Evolutionary conservation across 35 echinoderm and acorn worm genomes (phyloP).

Genomic region (Holothuria glaberrima): DNA sequence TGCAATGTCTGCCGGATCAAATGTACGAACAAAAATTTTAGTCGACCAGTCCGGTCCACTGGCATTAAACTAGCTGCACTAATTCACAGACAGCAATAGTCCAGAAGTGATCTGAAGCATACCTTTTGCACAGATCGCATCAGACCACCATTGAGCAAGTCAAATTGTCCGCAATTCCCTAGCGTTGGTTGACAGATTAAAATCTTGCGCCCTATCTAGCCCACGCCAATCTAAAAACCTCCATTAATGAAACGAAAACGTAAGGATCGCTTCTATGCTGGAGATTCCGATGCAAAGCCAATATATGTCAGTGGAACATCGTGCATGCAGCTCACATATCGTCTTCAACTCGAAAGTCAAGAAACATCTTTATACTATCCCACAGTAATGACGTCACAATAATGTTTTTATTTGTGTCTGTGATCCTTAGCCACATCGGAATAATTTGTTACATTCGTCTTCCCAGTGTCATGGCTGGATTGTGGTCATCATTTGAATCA

Average conservation of each 20-base stretch:
- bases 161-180: neutral
- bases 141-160: neutral
- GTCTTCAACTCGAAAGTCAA: neutral
- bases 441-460: constrained; percentile 34
- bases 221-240: constrained; percentile 24
- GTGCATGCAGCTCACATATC: constrained; percentile 30
- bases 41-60: neutral
- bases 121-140: neutral
- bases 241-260: neutral
- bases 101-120: neutral
- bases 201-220: constrained; percentile 11
- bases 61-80: neutral
- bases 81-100: neutral
- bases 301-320: neutral
- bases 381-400: constrained; percentile 13
- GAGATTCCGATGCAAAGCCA: neutral
- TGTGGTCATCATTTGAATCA: constrained; percentile 48
- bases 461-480: constrained; percentile 33
- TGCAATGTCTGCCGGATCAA: neutral
- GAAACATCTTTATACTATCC: constrained; percentile 42
- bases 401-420: constrained; percentile 3
- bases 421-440: constrained; percentile 14
- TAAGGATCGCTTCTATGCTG: neutral
- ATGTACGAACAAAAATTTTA: constrained; percentile 5
- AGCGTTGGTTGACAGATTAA: neutral